Evolutionary conservation across 30 jellyfish, hydroid and myxozoan genomes (phyloP).

Genomic region (Aurelia aurita complex sp. Pacific): DNA sequence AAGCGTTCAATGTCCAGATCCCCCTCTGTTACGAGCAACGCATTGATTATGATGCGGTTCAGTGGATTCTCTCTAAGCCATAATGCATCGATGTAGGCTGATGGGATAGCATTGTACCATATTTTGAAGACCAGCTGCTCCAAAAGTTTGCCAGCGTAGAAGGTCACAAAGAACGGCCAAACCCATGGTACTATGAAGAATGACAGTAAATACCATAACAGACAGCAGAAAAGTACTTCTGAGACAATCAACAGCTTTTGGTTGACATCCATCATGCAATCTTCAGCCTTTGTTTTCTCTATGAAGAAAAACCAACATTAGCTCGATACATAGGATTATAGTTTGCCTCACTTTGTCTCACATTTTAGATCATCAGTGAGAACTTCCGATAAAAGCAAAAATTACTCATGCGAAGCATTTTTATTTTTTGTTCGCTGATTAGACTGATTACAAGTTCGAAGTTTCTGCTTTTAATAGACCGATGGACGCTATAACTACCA

Average conservation of each 20-base stretch:
- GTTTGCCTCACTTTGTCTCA: no score
- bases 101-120: constrained; percentile 51
- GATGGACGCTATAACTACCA: no score
- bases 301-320: no score
- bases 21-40: constrained; percentile 46
- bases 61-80: constrained; percentile 65
- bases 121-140: constrained; percentile 36
- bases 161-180: constrained; percentile 28
- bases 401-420: no score
- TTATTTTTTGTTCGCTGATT: no score
- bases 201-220: constrained; percentile 36
- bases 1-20: constrained; percentile 39
- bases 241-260: constrained; percentile 5
- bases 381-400: no score
- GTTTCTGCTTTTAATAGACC: no score
- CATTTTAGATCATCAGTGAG: no score
- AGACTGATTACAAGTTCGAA: no score
- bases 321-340: no score
- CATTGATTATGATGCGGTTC: constrained; percentile 74
- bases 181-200: constrained; percentile 4
- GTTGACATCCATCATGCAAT: constrained; percentile 1
- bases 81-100: constrained; percentile 59
- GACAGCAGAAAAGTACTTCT: constrained; percentile 30
- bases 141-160: neutral
- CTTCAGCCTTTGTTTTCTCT: no score